Percentiles rank a stretch among this genome's conserved stretches.
Evolutionary conservation across 1,140 invertebrate genomes (phyloP).

Genomic region (Calliphora vicina): DNA sequence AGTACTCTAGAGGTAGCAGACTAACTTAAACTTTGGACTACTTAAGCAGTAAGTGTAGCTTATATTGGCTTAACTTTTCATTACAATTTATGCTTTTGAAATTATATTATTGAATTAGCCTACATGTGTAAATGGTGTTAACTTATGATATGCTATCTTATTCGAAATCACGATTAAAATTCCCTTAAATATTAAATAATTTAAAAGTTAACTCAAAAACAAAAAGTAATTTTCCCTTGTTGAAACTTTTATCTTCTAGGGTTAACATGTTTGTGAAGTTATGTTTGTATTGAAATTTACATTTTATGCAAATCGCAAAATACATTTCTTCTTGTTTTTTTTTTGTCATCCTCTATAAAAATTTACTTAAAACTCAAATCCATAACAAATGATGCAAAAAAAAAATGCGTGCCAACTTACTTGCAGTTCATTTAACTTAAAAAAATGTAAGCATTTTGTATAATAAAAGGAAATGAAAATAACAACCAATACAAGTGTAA

Average conservation of each 20-base stretch:
- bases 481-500: background rate
- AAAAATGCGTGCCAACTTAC: slow-evolving; percentile 18
- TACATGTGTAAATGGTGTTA: too few relatives aligned
- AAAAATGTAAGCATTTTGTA: background rate
- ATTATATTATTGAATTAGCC: too few relatives aligned
- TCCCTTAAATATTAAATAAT: too few relatives aligned
- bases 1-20: too few relatives aligned
- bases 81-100: too few relatives aligned
- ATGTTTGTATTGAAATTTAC: background rate
- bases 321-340: background rate
- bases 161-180: too few relatives aligned
- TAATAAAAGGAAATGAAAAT: background rate
- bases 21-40: too few relatives aligned
- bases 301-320: slow-evolving; percentile 3
- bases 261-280: background rate
- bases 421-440: slow-evolving; percentile 29
- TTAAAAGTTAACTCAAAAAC: too few relatives aligned
- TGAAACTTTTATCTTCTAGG: background rate
- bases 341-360: background rate
- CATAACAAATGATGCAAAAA: slow-evolving; percentile 18
- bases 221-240: background rate
- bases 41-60: too few relatives aligned
- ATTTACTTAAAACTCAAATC: slow-evolving; percentile 16
- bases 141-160: too few relatives aligned
- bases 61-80: too few relatives aligned